Evolutionary conservation across 53 echinoderm and acorn worm species (phyloP), one percentile per base, ranked within the genome.

Genomic region (Echinarachnius parma): DNA sequence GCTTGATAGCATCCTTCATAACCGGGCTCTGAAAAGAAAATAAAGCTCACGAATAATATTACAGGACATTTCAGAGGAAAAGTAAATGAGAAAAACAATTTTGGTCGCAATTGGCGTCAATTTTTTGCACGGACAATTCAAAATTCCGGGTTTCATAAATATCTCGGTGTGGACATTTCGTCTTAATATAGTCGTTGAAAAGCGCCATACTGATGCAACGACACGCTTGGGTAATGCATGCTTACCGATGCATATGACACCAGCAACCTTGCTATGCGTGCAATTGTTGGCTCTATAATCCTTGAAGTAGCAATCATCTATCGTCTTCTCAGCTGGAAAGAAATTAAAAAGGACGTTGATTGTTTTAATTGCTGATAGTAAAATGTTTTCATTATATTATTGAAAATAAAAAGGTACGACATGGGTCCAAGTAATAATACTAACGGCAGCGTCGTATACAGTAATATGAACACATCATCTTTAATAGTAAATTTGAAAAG

Each of bases 1-100:
- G 49, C 68, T 9, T 49, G 68, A 16, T 27, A 49, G 23, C 68
- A 68, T 3, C 68, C 68, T 5, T 35, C 32, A 52, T 68, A 68
- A 3, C 68, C 68, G 2, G 68, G 68, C 34, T 68, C 68, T 65
- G 14, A 4, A 15, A 13, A 28, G 18, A 13, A 13, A 13, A 39
- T 39, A 13, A 39, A 13, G 42, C 13, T 39, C 42, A 13, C 42
- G 7, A 39, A 39, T 7, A 39, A 9, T 39, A 9, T 39, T 39
- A 13, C 42, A 39, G 7, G 42, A 39, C 7, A 39, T 13, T 9
- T 13, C 13, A 9, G 13, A 39, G 7, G 42, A 39, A 13, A 39
- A 39, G 42, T 13, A 7, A 39, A 13, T 13, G 42, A 13, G 7
- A 39, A 39, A n/a, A n/a, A n/a, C n/a, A n/a, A n/a, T n/a, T n/a